These are phyloP conservation scores for Coremacera marginata DNA, from an alignment of 2,888 invertebrate genomes.

Conservation along the genomic window DNA sequence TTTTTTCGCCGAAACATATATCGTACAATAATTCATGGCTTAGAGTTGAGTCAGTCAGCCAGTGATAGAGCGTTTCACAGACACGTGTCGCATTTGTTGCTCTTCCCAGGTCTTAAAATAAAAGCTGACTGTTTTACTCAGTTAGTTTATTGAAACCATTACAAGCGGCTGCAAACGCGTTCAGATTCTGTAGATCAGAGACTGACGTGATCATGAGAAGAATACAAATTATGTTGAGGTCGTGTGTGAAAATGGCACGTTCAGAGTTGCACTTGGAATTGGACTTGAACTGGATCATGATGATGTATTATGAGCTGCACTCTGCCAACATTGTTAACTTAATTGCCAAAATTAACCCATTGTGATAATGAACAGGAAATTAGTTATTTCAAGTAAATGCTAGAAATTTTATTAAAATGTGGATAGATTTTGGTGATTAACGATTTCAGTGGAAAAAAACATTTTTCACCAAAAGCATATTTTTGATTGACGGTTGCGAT, in stretches of 20 bases:
- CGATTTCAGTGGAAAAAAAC: too few species aligned
- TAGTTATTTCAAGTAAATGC: neutral
- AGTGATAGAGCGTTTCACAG: neutral
- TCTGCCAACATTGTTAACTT: neutral
- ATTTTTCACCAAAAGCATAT: too few species aligned
- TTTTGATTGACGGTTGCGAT: too few species aligned
- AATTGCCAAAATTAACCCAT: neutral
- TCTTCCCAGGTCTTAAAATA: neutral
- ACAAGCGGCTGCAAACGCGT: constrained; percentile 7
- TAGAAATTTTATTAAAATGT: too few species aligned
- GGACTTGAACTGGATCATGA: neutral
- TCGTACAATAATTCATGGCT: neutral
- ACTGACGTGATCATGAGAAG: constrained; percentile 21
- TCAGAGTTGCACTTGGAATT: constrained; percentile 42
- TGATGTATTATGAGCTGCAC: neutral
- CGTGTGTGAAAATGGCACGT: constrained; percentile 66
- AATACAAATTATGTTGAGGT: constrained; percentile 43
- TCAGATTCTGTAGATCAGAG: constrained; percentile 1
- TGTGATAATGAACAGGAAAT: neutral
- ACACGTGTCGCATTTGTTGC: neutral
- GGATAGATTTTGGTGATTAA: too few species aligned
- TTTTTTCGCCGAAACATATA: neutral
- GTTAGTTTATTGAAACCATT: constrained; percentile 21
- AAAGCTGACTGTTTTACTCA: neutral
- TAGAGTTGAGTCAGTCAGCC: neutral